Conservation (phyloP, 1,140 invertebrate genomes). For the Caenorhabditis latens region DNA sequence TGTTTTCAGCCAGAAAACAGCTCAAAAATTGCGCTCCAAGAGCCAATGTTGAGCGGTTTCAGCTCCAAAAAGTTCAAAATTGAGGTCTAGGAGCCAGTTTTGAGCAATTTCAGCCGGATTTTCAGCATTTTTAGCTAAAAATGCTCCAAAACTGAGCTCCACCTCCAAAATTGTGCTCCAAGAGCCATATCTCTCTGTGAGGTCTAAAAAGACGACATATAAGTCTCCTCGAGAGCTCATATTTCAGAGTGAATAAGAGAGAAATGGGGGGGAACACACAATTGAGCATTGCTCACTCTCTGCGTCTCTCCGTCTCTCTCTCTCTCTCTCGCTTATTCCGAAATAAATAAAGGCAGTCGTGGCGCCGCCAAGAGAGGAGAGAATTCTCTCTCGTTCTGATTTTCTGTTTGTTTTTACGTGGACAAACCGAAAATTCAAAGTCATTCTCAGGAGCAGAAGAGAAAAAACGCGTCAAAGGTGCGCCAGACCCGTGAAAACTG, state of each 20-base stretch:
- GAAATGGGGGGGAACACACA: background rate
- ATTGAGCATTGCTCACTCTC: constrained; percentile 29
- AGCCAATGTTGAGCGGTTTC: too few species aligned
- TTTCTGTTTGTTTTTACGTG: constrained; percentile 42
- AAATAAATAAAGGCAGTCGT: constrained; percentile 2
- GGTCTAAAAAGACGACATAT: background rate
- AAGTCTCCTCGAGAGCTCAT: background rate
- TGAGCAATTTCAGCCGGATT: background rate
- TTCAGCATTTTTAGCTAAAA: background rate
- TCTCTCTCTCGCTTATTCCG: too few species aligned
- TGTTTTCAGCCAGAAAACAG: too few species aligned
- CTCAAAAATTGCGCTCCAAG: too few species aligned
- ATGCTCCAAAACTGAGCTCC: too few species aligned
- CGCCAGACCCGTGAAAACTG: too few species aligned
- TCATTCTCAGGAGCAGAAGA: background rate
- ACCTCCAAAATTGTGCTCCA: too few species aligned
- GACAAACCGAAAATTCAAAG: constrained; percentile 31
- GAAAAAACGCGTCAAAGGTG: too few species aligned
- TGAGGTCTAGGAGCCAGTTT: too few species aligned
- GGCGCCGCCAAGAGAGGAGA: background rate
- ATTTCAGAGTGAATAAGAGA: background rate
- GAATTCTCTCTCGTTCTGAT: background rate
- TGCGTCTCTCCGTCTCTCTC: background rate
- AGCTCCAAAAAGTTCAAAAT: too few species aligned
- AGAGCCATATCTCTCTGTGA: background rate